phyloP scores from a whole-genome alignment of 2,113 vertebrate species.

The Tetrax tetrax region DNA sequence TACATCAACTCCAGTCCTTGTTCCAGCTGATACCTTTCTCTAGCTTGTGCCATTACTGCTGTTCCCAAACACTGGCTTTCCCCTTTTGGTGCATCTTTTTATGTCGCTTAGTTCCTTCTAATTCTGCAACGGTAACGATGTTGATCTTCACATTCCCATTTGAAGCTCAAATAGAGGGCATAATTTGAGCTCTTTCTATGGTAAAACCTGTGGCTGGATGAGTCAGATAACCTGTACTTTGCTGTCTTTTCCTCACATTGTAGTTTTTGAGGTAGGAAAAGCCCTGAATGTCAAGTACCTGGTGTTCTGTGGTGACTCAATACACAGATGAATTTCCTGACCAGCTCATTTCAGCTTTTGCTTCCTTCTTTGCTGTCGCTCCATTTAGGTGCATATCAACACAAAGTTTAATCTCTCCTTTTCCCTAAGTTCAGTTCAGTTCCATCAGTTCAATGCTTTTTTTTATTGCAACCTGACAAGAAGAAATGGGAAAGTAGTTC shows the following conservation, averaged over 20 bases:
- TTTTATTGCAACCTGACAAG: background rate
- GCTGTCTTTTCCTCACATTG: background rate
- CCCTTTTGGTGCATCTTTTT: background rate
- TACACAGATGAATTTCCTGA: background rate
- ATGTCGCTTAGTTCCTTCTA: background rate
- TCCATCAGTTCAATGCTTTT: background rate
- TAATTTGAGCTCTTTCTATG: background rate
- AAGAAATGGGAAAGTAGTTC: background rate
- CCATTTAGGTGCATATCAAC: background rate
- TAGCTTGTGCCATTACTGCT: background rate
- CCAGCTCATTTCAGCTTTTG: background rate
- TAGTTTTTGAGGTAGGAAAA: background rate
- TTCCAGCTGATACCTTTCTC: background rate
- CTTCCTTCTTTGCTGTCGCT: background rate
- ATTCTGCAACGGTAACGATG: fast-evolving
- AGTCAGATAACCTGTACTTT: background rate
- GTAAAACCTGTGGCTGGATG: background rate
- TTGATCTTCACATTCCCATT: background rate
- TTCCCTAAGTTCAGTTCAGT: background rate
- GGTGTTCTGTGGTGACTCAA: background rate
- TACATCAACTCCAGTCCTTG: background rate
- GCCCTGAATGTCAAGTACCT: background rate
- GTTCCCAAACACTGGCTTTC: background rate
- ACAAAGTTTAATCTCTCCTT: background rate
- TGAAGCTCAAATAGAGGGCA: background rate